phyloP scores from a whole-genome alignment of 1,140 invertebrate genomes.

The Riptortus pedestris region DNA sequence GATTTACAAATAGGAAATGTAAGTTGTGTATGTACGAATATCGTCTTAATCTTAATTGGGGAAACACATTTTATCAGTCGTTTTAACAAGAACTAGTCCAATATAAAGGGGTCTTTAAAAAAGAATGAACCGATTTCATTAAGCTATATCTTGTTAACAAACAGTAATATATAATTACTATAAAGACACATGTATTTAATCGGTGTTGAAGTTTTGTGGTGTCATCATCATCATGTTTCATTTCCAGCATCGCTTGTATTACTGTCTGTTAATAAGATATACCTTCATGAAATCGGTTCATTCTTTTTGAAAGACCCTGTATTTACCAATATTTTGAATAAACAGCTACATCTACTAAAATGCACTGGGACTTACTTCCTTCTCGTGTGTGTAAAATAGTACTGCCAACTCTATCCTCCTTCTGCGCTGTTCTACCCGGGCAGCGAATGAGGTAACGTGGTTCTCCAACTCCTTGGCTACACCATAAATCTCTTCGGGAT shows the following conservation, averaged over 20 bases:
- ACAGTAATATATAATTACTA: no score
- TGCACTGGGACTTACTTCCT: constrained; percentile 57
- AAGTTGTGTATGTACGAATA: no score
- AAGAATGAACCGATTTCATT: no score
- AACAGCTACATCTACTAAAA: not conserved
- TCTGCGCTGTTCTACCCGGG: constrained; percentile 85
- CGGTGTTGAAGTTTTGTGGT: no score
- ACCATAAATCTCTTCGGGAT: constrained; percentile 86
- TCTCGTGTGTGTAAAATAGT: constrained; percentile 90
- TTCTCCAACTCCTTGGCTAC: constrained; percentile 86
- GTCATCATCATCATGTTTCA: not conserved
- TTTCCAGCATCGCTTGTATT: not conserved
- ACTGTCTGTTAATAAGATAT: not conserved
- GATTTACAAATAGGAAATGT: no score
- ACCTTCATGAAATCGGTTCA: not conserved
- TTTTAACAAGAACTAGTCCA: no score
- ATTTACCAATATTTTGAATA: not conserved
- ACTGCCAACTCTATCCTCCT: constrained; percentile 84
- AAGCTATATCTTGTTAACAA: no score
- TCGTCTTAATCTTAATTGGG: no score
- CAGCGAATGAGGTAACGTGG: constrained; percentile 84
- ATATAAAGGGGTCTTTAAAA: no score
- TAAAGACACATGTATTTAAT: no score
- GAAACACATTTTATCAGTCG: no score
- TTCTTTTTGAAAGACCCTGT: not conserved